phyloP scores from a whole-genome alignment of 37 sponge, comb jelly and placozoan species.

The Cliona cf. orientalis region DNA sequence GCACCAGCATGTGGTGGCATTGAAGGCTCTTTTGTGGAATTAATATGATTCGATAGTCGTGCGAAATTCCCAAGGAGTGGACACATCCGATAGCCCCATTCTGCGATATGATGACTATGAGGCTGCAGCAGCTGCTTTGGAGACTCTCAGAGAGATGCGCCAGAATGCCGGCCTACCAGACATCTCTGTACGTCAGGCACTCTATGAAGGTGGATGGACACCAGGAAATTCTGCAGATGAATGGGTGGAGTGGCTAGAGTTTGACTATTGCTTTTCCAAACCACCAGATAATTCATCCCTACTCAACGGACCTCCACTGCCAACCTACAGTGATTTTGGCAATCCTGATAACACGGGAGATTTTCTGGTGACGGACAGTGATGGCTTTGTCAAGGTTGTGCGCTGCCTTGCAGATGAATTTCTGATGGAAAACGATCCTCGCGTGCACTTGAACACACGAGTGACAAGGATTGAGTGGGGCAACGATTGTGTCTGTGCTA shows the following conservation, averaged over 20 bases:
- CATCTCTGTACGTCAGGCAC: slow-evolving; percentile 21
- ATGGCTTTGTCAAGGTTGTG: slow-evolving; percentile 16
- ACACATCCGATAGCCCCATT: no score
- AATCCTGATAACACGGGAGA: neutral
- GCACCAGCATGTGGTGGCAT: slow-evolving; percentile 8
- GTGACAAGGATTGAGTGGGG: slow-evolving; percentile 35
- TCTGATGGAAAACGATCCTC: slow-evolving; percentile 3
- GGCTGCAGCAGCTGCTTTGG: no score
- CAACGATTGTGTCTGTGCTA: slow-evolving; percentile 54
- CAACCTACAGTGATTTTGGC: slow-evolving; percentile 21
- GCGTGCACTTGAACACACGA: slow-evolving; percentile 17
- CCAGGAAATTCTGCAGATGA: neutral
- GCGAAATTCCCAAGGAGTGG: no score
- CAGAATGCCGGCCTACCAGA: no score
- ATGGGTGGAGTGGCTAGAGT: slow-evolving; percentile 14
- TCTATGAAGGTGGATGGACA: neutral
- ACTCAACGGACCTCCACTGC: neutral
- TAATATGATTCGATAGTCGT: no score
- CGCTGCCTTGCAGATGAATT: slow-evolving; percentile 18
- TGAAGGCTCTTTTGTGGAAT: neutral
- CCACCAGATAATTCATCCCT: slow-evolving; percentile 16
- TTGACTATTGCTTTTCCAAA: slow-evolving; percentile 15
- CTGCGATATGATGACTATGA: no score
- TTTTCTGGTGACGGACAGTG: slow-evolving; percentile 37
- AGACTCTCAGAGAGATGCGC: no score